Base-by-base conservation (phyloP, 2,888 invertebrate genomes). In the Pemphredon lugubris region DNA sequence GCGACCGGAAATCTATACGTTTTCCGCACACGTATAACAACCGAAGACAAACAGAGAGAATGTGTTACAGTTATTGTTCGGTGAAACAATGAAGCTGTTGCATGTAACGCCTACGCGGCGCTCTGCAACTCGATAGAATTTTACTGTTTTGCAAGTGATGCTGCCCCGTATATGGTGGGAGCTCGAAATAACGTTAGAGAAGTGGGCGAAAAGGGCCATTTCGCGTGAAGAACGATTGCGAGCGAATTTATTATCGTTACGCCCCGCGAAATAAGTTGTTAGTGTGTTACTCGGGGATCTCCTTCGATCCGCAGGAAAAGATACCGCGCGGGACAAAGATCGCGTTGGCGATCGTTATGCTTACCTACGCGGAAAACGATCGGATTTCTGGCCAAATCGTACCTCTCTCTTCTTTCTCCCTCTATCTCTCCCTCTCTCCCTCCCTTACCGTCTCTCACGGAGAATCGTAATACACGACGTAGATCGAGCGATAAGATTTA, bases 131-230 rank as follows among this genome's bases (percentile, higher is more conserved):
- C 60, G 76, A 76, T 76, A 76, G 76, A 73, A 77, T 66, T 75
- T 73, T 69, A 66, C 68, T 73, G 75, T 73, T 77, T 75, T 40
- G 50, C 63, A 34, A 73, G 34, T 63, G 69, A 77, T 64, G 69
- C 39, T 64, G 59, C 30, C 11, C 73, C 75, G 55, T 77, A 73
- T 64, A 75, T 57, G 69, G 73, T 7, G 7, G 53, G 30, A 44
- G 55, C 44, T 5, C 57, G 68, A 67, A 69, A 73, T 69, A 77
- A 77, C 30, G 73, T 72, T 77, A 66, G 66, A 69, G 37, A 63
- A 69, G 76, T 77, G 77, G 73, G 77, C 76, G 70, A 90, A 65
- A 73, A 69, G 66, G 45, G 30, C 55, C 64, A 61, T 76, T 91
- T 58, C 88, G 85, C 70, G 66, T 77, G 73, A 80, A 20, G 68